A percentile compares a stretch with the other conserved stretches of the same genome.
Evolutionary conservation across 2,888 invertebrate genomes (phyloP).

Genomic region (Antheraea assamensis): DNA sequence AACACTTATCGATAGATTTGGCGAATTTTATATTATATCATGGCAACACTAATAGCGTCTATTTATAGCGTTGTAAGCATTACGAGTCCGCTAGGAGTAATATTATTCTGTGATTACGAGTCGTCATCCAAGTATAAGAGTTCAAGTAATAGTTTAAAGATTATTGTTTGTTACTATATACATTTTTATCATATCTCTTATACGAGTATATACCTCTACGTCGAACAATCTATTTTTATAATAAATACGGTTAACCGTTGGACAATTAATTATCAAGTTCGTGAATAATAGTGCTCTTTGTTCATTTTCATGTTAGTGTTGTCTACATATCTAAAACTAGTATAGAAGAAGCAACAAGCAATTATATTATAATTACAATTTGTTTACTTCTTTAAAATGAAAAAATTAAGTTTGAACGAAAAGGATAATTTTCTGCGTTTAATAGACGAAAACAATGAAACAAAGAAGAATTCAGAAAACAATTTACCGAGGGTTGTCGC

Average conservation of each 20-base stretch:
- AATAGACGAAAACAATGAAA: neutral
- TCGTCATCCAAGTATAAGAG: no score
- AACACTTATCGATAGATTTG: neutral
- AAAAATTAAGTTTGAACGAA: neutral
- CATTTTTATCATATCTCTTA: neutral
- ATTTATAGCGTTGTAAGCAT: neutral
- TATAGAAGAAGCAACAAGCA: neutral
- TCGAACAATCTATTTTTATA: no score
- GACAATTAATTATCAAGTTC: neutral
- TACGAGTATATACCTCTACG: no score
- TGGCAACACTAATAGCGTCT: neutral
- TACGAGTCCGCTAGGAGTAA: no score
- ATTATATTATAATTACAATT: neutral
- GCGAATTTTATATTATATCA: neutral
- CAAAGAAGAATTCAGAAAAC: neutral
- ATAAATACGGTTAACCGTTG: neutral
- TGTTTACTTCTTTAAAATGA: neutral
- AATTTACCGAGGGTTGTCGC: constrained; percentile 8
- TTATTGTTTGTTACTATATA: neutral
- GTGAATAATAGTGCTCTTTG: neutral
- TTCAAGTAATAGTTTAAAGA: neutral
- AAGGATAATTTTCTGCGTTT: neutral
- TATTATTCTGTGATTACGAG: no score
- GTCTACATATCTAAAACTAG: neutral
- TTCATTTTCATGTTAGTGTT: neutral